Evolutionary conservation across 2,888 invertebrate genomes (phyloP).

Genomic region (Smittia sp.): DNA sequence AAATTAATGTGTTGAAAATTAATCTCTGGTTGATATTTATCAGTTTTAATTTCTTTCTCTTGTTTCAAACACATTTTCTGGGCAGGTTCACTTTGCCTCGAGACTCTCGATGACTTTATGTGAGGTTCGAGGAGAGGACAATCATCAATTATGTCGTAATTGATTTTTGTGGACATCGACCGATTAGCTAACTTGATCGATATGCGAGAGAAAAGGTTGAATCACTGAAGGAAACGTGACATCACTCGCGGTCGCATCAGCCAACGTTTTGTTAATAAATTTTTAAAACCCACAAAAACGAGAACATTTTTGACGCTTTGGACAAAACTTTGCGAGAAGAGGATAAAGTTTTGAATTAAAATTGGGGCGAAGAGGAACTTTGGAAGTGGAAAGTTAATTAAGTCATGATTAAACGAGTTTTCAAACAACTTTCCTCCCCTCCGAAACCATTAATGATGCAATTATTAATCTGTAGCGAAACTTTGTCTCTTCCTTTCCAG

Average conservation of each 20-base stretch:
- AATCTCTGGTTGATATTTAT: constrained; percentile 34
- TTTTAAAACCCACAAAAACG: not conserved
- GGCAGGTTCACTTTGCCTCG: too few species aligned
- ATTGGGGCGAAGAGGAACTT: constrained; percentile 6
- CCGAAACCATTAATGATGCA: constrained; percentile 17
- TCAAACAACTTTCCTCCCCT: not conserved
- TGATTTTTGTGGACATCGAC: too few species aligned
- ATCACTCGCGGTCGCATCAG: not conserved
- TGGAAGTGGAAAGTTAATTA: constrained; percentile 31
- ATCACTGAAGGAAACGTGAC: too few species aligned
- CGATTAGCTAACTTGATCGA: too few species aligned
- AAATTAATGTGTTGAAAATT: constrained; percentile 41
- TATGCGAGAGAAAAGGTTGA: too few species aligned
- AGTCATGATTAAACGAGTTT: constrained; percentile 34
- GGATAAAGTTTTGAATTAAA: not conserved
- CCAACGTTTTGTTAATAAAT: not conserved
- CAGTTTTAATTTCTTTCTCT: constrained; percentile 28
- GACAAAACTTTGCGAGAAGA: not conserved
- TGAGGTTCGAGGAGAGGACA: too few species aligned
- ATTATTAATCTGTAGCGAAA: constrained; percentile 1
- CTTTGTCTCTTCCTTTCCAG: constrained; percentile 29
- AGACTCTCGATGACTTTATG: too few species aligned
- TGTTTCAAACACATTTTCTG: not conserved
- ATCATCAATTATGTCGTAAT: too few species aligned
- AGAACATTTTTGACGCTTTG: not conserved